phyloP scores from a whole-genome alignment of 2,888 invertebrate genomes.

The Leucophora obtusa region DNA sequence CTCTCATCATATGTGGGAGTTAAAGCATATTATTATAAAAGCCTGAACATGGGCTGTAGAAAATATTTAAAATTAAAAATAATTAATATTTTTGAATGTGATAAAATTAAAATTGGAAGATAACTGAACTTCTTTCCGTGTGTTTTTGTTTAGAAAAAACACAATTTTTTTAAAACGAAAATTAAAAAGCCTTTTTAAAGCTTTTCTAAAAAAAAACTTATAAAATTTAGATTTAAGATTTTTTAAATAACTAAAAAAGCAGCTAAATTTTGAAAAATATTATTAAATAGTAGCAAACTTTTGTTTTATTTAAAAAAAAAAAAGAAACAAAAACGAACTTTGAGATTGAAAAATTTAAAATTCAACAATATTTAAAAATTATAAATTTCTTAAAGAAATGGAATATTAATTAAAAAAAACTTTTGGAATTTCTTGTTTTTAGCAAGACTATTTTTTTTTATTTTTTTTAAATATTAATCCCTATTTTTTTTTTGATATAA shows the following conservation, averaged over 20 bases:
- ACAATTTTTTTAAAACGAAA: constrained; percentile 51
- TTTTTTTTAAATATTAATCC: constrained; percentile 27
- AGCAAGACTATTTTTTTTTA: constrained; percentile 42
- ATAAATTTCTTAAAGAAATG: constrained; percentile 53
- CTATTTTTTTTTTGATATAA: neutral
- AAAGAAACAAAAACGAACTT: constrained; percentile 41
- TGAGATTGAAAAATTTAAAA: constrained; percentile 24
- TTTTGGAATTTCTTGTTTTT: constrained; percentile 36
- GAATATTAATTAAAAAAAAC: constrained; percentile 51
- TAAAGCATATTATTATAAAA: neutral
- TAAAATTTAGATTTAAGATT: constrained; percentile 28
- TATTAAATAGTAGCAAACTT: constrained; percentile 44
- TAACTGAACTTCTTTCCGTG: constrained; percentile 37
- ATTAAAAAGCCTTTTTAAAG: constrained; percentile 45
- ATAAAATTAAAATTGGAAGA: constrained; percentile 52
- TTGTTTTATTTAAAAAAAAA: constrained; percentile 32
- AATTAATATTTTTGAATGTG: constrained; percentile 39
- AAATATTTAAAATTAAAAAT: constrained; percentile 1
- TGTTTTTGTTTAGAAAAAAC: constrained; percentile 50
- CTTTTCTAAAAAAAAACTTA: constrained; percentile 37
- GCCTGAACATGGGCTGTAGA: constrained; percentile 38
- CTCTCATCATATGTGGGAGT: neutral
- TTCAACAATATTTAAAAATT: neutral
- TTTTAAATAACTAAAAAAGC: constrained; percentile 39
- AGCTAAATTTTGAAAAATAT: constrained; percentile 37